A percentile compares a stretch with the other conserved stretches of the same genome.
These are phyloP conservation scores for Myiozetetes cayanensis DNA, from an alignment of 2,113 vertebrate genomes.

Conservation along the genomic window DNA sequence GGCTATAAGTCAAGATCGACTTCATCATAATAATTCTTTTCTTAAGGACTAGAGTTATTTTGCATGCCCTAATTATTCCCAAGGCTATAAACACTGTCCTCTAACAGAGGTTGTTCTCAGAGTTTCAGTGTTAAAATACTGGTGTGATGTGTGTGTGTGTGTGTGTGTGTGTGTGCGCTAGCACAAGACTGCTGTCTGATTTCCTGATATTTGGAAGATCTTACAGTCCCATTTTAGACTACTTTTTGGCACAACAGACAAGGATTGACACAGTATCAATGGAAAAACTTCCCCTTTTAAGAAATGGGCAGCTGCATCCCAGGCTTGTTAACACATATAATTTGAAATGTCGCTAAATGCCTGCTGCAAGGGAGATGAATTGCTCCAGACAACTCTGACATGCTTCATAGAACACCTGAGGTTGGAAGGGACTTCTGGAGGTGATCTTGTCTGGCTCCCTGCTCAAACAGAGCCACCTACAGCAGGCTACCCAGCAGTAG, in stretches of 20 bases:
- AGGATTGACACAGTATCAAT: background rate
- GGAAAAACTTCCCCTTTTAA: background rate
- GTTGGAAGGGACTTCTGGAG: background rate
- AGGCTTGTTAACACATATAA: accelerated
- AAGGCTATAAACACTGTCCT: background rate
- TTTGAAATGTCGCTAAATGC: background rate
- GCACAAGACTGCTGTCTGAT: background rate
- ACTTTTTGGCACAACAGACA: background rate
- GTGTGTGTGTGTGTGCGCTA: background rate
- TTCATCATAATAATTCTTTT: background rate
- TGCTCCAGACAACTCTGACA: background rate
- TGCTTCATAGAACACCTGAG: background rate
- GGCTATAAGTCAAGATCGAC: background rate
- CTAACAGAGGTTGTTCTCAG: background rate
- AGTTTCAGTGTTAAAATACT: background rate
- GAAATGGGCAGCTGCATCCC: background rate
- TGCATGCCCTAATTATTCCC: background rate
- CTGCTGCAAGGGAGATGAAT: background rate
- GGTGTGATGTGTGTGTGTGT: background rate
- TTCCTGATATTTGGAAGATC: background rate
- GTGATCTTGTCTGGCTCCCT: accelerated
- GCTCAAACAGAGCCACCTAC: background rate
- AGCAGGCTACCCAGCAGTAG: background rate
- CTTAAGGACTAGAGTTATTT: background rate
- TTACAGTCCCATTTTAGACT: background rate